A percentile compares a stretch with the other conserved stretches of the same genome.
Evolutionary conservation across 2,888 invertebrate genomes (phyloP).

Genomic region (Pyrrhosoma nymphula): DNA sequence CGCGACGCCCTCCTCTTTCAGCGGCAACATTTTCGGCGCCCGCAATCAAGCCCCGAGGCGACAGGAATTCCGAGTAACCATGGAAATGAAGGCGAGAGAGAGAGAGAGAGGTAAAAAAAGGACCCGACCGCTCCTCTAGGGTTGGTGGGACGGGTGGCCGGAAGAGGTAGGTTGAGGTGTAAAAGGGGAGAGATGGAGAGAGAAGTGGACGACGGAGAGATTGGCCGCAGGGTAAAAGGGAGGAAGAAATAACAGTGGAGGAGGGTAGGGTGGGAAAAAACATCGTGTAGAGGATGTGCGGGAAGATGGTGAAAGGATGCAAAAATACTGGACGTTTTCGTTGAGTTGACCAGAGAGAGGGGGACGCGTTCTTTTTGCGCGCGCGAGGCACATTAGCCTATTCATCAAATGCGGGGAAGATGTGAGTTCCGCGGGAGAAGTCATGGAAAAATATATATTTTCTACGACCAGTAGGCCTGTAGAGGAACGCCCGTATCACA

Average conservation of each 20-base stretch:
- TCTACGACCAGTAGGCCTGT: too few species aligned
- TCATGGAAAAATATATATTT: too few species aligned
- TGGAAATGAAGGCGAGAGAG: conserved; percentile 34
- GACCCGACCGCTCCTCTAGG: background rate
- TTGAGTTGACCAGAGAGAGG: background rate
- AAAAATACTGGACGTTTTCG: background rate
- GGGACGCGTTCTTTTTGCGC: background rate
- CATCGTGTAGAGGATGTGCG: background rate
- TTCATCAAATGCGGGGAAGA: background rate
- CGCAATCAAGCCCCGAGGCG: conserved; percentile 49
- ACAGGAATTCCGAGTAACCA: conserved; percentile 27
- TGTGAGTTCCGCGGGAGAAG: too few species aligned
- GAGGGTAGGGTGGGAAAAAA: background rate
- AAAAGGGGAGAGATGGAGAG: background rate
- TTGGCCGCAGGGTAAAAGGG: background rate
- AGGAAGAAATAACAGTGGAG: background rate
- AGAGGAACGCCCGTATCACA: too few species aligned
- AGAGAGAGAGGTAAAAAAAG: background rate
- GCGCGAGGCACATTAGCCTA: background rate
- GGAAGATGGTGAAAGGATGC: background rate
- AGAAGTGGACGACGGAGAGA: background rate
- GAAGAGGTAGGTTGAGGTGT: background rate
- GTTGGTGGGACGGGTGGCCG: background rate
- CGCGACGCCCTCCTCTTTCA: conserved; percentile 34
- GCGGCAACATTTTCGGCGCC: conserved; percentile 45